Base-by-base conservation (phyloP, 37 sponge, comb jelly and placozoan genomes). In the Axinella damicornis region DNA sequence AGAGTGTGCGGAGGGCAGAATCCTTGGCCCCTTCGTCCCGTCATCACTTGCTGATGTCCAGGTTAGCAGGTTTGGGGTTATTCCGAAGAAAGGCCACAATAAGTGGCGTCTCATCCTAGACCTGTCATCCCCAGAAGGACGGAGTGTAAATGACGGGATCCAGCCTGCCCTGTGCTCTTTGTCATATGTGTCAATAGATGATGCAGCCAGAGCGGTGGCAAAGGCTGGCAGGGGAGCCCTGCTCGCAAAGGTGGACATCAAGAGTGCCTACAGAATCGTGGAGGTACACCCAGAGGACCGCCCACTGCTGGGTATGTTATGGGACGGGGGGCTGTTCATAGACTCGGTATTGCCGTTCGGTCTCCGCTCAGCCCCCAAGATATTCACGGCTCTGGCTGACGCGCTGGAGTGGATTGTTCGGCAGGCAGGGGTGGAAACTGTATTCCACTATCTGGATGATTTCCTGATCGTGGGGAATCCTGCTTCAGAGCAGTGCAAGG, bases 271-370 rank as follows among this genome's bases (percentile, higher is more conserved):
- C 57, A 38, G 76, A 35, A 41, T 84, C 36, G 38, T 84, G 20
- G 76, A 76, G 53, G 84, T 84, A 16, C 76, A 74, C 76, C 84
- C 57, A 40, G 68, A 37, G 30, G 76, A 84, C 76, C 39, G 76
- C 58, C 36, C 34, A 24, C 66, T 84, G 22, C 53, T 69, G 27
- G 84, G 57, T 5, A 84, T 84, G 76, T n/a, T 34, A 0, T 84
- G 84, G 84, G n/a, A 55, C 2, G 84, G 65, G 21, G 65, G 25
- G 30, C 30, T 55, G 65, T 64, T 62, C 65, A n/a, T 73, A 5
- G 74, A 83, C 31, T 64, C 84, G 21, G 35, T 74, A 65, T 55
- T 83, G 12, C 84, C 84, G 14, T 83, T 83, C 61, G 84, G 65
- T 11, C 75, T 73, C 2, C 40, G 62, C n/a, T 61, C 62, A 2